A percentile compares a stretch with the other conserved stretches of the same genome.
These are phyloP conservation scores for Riparia riparia DNA, from an alignment of 2,113 vertebrate species.

Conservation along the genomic window DNA sequence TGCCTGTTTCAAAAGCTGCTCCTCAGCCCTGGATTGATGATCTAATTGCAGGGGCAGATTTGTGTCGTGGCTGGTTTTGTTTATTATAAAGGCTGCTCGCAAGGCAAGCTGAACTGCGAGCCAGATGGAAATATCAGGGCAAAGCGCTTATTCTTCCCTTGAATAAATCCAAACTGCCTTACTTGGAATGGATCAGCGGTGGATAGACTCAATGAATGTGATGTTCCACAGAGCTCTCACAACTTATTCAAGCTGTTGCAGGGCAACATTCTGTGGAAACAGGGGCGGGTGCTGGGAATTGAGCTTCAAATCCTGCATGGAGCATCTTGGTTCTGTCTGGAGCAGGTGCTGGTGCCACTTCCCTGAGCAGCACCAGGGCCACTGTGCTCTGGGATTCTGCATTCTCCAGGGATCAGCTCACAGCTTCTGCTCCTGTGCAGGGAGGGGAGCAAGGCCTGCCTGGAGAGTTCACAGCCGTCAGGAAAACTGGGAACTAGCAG, in stretches of 20 bases:
- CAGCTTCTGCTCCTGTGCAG: neutral
- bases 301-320: rapidly evolving
- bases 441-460: neutral
- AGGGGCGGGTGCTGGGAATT: neutral
- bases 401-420: neutral
- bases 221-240: neutral
- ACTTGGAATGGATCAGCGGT: neutral
- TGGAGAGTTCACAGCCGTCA: neutral
- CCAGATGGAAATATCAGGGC: slow-evolving; percentile 18
- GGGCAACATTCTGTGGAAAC: neutral
- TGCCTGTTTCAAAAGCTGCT: neutral
- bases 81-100: slow-evolving; percentile 1
- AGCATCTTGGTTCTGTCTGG: neutral
- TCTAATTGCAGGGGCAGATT: neutral
- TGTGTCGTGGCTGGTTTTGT: neutral
- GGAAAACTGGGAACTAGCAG: neutral
- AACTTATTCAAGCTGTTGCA: neutral
- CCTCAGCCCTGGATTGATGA: neutral
- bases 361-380: neutral
- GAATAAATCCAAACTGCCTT: neutral
- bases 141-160: neutral
- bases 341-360: neutral
- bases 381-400: neutral
- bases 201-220: neutral
- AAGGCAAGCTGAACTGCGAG: neutral